Percentiles rank a stretch among this genome's conserved stretches.
Conservation (phyloP, 2,797 vertebrate genomes). For the Brachymystax lenok region DNA sequence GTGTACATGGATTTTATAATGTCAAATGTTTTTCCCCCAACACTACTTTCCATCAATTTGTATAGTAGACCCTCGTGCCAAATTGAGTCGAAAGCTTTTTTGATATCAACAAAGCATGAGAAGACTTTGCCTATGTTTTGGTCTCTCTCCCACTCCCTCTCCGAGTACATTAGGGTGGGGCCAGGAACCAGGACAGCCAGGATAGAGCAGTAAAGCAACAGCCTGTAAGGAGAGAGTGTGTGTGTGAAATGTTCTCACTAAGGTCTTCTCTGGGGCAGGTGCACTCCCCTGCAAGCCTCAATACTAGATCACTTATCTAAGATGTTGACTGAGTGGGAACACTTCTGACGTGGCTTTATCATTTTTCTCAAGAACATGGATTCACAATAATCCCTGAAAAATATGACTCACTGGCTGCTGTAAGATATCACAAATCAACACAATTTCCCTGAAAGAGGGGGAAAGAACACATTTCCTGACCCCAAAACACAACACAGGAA, state of each 20-base stretch:
- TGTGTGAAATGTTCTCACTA: not conserved
- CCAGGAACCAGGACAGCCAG: conserved; percentile 32
- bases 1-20: no score
- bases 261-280: not conserved
- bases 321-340: not conserved
- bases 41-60: no score
- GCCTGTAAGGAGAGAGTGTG: not conserved
- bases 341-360: not conserved
- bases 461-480: conserved; percentile 19
- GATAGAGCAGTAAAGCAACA: conserved; percentile 39
- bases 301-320: not conserved
- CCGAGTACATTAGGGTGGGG: conserved; percentile 38
- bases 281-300: not conserved
- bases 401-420: not conserved
- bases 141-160: no score
- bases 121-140: no score
- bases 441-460: conserved; percentile 3
- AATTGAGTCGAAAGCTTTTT: no score
- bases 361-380: not conserved
- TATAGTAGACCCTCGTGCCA: no score
- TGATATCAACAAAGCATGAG: no score
- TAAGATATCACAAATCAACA: not conserved
- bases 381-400: not conserved
- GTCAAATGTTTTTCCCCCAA: no score
- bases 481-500: conserved; percentile 41